phyloP scores from a whole-genome alignment of 2,888 invertebrate species.

The Nipponacmea schrenckii region DNA sequence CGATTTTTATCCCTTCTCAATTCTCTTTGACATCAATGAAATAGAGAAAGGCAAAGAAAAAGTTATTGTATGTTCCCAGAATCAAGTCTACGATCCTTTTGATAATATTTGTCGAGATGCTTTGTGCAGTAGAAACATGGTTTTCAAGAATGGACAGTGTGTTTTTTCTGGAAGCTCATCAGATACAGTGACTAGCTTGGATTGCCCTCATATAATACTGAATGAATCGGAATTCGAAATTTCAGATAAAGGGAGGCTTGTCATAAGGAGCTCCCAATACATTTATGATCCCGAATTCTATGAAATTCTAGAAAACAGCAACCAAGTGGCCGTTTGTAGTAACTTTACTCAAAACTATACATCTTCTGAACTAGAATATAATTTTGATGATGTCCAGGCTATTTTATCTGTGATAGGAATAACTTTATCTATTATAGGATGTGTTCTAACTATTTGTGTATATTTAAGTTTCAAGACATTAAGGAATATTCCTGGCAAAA shows the following conservation, averaged over 20 bases:
- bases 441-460: constrained; percentile 69
- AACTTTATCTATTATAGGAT: constrained; percentile 71
- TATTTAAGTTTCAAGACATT: constrained; percentile 70
- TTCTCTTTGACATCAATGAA: constrained; percentile 30
- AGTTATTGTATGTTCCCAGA: constrained; percentile 21
- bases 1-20: constrained; percentile 24
- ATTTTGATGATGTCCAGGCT: constrained; percentile 27
- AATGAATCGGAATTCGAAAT: constrained; percentile 26
- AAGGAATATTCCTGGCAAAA: constrained; percentile 71
- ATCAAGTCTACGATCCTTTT: constrained; percentile 39
- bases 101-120: constrained; percentile 29
- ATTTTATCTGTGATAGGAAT: constrained; percentile 75
- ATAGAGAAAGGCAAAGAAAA: not conserved
- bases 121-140: constrained; percentile 20
- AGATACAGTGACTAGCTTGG: constrained; percentile 9
- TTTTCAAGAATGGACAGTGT: constrained; percentile 25
- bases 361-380: constrained; percentile 18
- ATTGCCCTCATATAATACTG: constrained; percentile 20
- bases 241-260: constrained; percentile 21
- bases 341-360: constrained; percentile 26
- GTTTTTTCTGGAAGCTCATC: not conserved
- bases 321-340: constrained; percentile 33
- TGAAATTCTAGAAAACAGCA: constrained; percentile 24
- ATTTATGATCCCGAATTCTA: constrained; percentile 17
- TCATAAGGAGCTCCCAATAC: constrained; percentile 9